Percentiles rank a stretch among this genome's conserved stretches.
phyloP scores from a whole-genome alignment of 2,113 vertebrate genomes.

The Laticauda colubrina region DNA sequence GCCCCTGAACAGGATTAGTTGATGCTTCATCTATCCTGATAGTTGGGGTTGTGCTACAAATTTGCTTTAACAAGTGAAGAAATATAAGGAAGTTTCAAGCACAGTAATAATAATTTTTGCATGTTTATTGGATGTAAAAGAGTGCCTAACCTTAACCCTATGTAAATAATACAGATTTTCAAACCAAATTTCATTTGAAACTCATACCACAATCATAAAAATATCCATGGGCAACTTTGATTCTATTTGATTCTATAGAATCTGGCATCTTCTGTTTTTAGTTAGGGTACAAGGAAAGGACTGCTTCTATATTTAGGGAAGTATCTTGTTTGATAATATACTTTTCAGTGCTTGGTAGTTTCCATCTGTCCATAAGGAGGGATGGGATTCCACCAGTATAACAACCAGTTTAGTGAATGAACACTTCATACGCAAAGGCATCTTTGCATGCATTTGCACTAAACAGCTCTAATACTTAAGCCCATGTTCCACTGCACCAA shows the following conservation, averaged over 20 bases:
- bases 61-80: background rate
- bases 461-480: no score
- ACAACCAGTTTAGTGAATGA: no score
- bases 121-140: background rate
- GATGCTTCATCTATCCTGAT: background rate
- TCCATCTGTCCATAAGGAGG: background rate
- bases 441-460: no score
- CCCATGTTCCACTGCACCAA: no score
- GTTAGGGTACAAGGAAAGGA: conserved; percentile 48
- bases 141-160: background rate
- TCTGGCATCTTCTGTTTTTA: conserved; percentile 65
- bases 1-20: background rate
- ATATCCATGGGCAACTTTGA: background rate
- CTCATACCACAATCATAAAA: conserved; percentile 18
- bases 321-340: conserved; percentile 55
- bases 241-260: conserved; percentile 18
- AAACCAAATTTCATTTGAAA: background rate
- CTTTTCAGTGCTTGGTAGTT: conserved; percentile 22
- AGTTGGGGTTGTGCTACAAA: background rate
- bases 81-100: background rate
- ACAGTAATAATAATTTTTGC: background rate
- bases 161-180: background rate
- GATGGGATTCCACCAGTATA: no score
- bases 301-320: conserved; percentile 55
- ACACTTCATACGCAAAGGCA: no score